phyloP scores from a whole-genome alignment of 2,888 invertebrate species.

The Creontiades dilutus region DNA sequence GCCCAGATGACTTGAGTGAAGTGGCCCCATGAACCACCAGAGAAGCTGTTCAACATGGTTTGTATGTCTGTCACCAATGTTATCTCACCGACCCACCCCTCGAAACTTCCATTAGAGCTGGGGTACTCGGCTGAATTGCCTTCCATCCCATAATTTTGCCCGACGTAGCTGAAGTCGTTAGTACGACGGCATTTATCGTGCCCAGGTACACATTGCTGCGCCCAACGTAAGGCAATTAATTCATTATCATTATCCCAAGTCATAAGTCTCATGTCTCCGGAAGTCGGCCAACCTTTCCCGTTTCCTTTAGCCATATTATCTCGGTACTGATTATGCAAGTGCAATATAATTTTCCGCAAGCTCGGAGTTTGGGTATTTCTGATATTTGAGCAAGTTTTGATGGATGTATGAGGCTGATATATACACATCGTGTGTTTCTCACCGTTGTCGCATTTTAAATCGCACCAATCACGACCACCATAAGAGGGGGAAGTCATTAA shows the following conservation, averaged over 20 bases:
- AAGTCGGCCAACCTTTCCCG: constrained; percentile 17
- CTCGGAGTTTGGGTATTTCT: background rate
- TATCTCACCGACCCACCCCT: constrained; percentile 65
- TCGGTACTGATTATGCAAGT: constrained; percentile 41
- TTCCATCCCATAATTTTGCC: constrained; percentile 58
- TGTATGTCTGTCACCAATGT: background rate
- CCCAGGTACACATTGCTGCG: constrained; percentile 55
- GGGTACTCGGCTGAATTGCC: background rate
- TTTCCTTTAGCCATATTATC: constrained; percentile 29
- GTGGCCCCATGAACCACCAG: constrained; percentile 24
- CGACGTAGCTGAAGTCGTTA: background rate
- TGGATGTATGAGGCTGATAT: background rate
- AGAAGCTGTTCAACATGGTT: background rate
- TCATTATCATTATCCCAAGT: constrained; percentile 46
- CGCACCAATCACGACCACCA: constrained; percentile 32
- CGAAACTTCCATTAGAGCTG: background rate
- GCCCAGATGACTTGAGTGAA: constrained; percentile 71
- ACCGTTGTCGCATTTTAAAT: background rate
- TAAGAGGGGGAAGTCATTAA: background rate
- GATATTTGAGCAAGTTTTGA: background rate
- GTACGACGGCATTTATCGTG: constrained; percentile 64
- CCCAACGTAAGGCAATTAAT: constrained; percentile 64
- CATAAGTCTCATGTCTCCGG: constrained; percentile 64
- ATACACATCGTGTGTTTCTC: constrained; percentile 21
- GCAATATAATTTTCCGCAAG: background rate